Base-by-base conservation (phyloP, 1,140 invertebrate genomes). In the Danaus melanippus region DNA sequence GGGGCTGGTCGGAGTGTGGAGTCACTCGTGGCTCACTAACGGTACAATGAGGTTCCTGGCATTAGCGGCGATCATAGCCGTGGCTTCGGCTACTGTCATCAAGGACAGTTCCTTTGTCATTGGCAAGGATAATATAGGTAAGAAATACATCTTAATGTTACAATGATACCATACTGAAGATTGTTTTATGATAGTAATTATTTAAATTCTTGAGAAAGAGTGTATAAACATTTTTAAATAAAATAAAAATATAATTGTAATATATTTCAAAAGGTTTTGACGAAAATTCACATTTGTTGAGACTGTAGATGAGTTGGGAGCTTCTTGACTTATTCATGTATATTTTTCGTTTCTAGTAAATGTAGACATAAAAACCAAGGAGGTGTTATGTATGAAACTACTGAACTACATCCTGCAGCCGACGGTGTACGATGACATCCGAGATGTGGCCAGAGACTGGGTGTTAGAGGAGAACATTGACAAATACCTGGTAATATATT, bases 391-490 rank as follows among this genome's bases (percentile, higher is more conserved):
- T 58, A 75, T 82, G 72, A 84, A 82, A 60, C 71, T 86, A 12
- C 56, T 86, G 67, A 82, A 84, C 64, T 67, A 81, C 62, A 81
- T 86, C 48, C 69, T 84, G 55, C 83, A 86, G 58, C 82, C 79
- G 3, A 81, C 80, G 43, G 67, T 86, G 47, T 86, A 81, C 66
- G 77, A 82, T 11, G 80, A 86, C 66, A 70, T 86, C 61, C 60
- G 67, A 10, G 78, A 80, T n/a, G 72, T 83, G 9, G 80, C 83
- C 42, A 60, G 72, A 11, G 79, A 84, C 39, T 86, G 57, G 51
- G 56, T 53, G 10, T 53, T 85, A 12, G 82, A 84, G 50, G 77
- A 79, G 8, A 82, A 84, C 60, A 48, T 71, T 11, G 82, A 85
- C 66, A 80, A 82, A 50, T 85, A 77, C 61, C 46, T 79, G 71